Evolutionary conservation across 2,113 vertebrate species (phyloP).

Genomic region (Campylorhamphus procurvoides): DNA sequence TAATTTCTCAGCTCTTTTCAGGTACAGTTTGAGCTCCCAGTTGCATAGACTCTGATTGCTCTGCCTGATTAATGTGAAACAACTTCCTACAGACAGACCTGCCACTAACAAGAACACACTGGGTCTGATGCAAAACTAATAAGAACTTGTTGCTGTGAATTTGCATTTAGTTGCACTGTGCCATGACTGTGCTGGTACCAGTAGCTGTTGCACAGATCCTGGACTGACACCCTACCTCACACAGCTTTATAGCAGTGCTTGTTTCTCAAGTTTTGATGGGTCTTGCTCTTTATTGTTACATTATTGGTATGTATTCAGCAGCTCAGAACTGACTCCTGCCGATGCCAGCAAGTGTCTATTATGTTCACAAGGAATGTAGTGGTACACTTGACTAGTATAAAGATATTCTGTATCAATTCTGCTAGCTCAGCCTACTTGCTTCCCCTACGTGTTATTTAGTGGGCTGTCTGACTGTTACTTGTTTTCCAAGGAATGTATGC

Average conservation of each 20-base stretch:
- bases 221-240: background rate
- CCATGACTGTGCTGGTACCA: background rate
- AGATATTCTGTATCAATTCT: fast-evolving
- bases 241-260: background rate
- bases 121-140: background rate
- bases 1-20: background rate
- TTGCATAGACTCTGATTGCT: background rate
- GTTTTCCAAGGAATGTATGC: background rate
- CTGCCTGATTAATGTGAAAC: background rate
- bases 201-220: background rate
- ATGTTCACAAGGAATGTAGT: background rate
- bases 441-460: background rate
- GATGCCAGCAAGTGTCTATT: background rate
- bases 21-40: background rate
- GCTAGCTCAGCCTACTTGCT: background rate
- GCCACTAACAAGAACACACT: background rate
- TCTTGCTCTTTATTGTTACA: background rate
- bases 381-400: background rate
- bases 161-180: background rate
- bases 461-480: background rate
- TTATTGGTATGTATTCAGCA: background rate
- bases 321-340: background rate
- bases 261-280: background rate
- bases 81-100: background rate
- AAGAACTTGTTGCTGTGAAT: background rate